phyloP scores from a whole-genome alignment of 2,888 invertebrate species.

The Rhyacophila evoluta region DNA sequence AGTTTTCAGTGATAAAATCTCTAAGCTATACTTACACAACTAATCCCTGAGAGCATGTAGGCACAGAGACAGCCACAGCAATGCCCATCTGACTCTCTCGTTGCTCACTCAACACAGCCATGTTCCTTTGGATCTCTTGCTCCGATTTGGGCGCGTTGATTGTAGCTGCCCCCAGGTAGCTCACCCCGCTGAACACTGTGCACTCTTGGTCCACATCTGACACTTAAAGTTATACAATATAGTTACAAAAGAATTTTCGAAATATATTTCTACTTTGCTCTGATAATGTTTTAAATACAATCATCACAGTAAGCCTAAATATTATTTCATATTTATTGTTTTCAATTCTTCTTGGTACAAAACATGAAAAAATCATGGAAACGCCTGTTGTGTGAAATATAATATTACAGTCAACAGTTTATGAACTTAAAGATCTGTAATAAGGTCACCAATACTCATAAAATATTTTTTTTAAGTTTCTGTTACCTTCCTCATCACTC shows the following conservation, averaged over 20 bases:
- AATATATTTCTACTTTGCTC: neutral
- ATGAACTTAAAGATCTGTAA: too few relatives aligned
- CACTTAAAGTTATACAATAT: conserved; percentile 63
- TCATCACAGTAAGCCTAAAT: neutral
- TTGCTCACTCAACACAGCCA: conserved; percentile 90
- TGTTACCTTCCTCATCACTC: conserved; percentile 79
- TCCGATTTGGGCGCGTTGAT: conserved; percentile 95
- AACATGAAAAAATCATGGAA: too few relatives aligned
- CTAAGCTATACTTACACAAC: conserved; percentile 94
- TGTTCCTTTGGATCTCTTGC: conserved; percentile 91
- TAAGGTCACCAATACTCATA: too few relatives aligned
- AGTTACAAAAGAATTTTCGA: conserved; percentile 33
- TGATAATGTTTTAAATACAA: neutral
- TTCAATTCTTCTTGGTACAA: too few relatives aligned
- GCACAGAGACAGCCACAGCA: conserved; percentile 92
- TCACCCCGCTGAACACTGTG: conserved; percentile 92
- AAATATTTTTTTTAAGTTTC: conserved; percentile 1
- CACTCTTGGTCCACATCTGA: conserved; percentile 90
- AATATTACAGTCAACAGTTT: too few relatives aligned
- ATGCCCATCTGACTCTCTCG: conserved; percentile 79
- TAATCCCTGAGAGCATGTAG: conserved; percentile 91
- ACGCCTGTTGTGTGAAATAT: too few relatives aligned
- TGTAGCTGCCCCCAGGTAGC: conserved; percentile 91
- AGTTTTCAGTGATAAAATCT: too few relatives aligned
- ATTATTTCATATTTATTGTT: neutral